Percentiles rank a stretch among this genome's conserved stretches.
These are phyloP conservation scores for Trachurus trachurus DNA, from an alignment of 2,797 vertebrate species.

Conservation along the genomic window DNA sequence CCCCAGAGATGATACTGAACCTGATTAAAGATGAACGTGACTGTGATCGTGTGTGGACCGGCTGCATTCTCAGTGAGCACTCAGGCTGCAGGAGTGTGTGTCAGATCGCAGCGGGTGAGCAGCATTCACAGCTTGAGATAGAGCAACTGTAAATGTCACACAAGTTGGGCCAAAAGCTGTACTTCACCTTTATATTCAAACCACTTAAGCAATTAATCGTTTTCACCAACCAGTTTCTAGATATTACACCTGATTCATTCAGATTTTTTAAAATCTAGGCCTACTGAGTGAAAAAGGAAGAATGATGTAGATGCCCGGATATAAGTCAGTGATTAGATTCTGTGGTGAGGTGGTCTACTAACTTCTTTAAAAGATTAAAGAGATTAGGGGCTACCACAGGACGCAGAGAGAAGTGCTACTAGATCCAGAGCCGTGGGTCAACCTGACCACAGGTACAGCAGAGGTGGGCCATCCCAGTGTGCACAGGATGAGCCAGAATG, in stretches of 20 bases:
- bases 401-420: slow-evolving; percentile 32
- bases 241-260: not conserved
- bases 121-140: slow-evolving; percentile 25
- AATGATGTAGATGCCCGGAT: slow-evolving; percentile 24
- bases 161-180: not conserved
- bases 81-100: slow-evolving; percentile 48
- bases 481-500: slow-evolving; percentile 31
- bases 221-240: not conserved
- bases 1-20: slow-evolving; percentile 18
- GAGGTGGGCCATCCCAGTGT: slow-evolving; percentile 11
- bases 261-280: no score
- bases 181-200: not conserved
- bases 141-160: slow-evolving; percentile 41
- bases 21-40: slow-evolving; percentile 42
- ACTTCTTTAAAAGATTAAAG: slow-evolving; percentile 59
- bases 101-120: slow-evolving; percentile 50
- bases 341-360: slow-evolving; percentile 9
- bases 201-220: not conserved
- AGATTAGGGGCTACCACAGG: slow-evolving; percentile 42
- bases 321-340: slow-evolving; percentile 19
- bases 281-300: not conserved
- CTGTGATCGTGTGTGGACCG: slow-evolving; percentile 1
- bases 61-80: slow-evolving; percentile 33
- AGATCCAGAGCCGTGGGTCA: not conserved
- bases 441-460: slow-evolving; percentile 17